Evolutionary conservation across 1,140 invertebrate species (phyloP), one percentile per base, ranked within the genome.

Genomic region (Maconellicoccus hirsutus): DNA sequence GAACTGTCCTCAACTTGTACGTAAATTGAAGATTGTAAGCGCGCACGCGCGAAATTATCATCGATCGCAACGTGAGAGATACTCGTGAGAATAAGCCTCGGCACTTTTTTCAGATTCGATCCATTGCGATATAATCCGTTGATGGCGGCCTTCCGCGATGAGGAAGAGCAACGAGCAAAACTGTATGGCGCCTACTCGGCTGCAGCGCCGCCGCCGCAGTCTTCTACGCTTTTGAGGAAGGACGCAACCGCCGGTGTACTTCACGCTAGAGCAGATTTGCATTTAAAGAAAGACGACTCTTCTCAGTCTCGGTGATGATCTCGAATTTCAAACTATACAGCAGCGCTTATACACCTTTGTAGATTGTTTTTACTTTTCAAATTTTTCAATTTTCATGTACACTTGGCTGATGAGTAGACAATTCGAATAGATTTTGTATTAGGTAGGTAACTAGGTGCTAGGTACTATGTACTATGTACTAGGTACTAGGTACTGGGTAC

Each of bases 101-200:
- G 7, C 25, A 33, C 52, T 63, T 70, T 29, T 69, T 72, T 26
- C 71, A 77, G 77, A 69, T 77, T 75, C 70, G 77, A 77, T 69
- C 76, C 74, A 8, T 61, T 77, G 19, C 73, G 77, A 59, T 76
- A 73, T 21, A 76, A 75, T 59, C 75, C 75, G 26, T 70, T 76
- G 22, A 74, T 77, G 59, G 73, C 75, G 52, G 75, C 74, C n/a
- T 76, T 76, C 10, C 88, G 82, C 23, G 76, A 77, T 73, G 82
- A 91, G 75, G 88, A 89, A 73, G 88, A 90, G 77, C 83, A 88
- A 23, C 8, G 61, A 66, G 61, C 61, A 4, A 66, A 66, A 23
- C 25, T 66, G 8, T 66, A 6, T 22, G 61, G 3, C 3, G 61
- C 61, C 19, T 4, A 4, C 3, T 26, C 3, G 3, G 3, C 22